Base-by-base conservation (phyloP, 1,140 invertebrate species). In the Dendroctonus valens region DNA sequence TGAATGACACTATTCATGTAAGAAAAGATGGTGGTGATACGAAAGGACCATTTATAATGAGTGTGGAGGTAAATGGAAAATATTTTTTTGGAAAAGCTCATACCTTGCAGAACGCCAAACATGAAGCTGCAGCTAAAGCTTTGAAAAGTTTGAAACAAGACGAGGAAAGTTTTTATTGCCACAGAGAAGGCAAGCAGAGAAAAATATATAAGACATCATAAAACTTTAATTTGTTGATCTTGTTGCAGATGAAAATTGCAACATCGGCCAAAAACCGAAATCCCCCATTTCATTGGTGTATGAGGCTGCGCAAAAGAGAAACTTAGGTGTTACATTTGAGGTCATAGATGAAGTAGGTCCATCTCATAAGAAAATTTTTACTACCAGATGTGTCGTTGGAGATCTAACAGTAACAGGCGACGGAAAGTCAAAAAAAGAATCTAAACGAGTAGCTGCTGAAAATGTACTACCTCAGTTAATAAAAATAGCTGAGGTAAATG, bases 341-440 rank as follows among this genome's bases (percentile, higher is more conserved):
- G 59, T 74, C 39, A 57, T 73, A 14, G 58, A 68, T 37, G 71
- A 75, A 59, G 51, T 52, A 15, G 73, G 73, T 5, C 70, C 68
- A 14, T 41, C 69, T 41, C 75, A 76, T 48, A 69, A 74, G 54
- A 75, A 69, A 61, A 55, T 49, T 7, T 76, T 75, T 41, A 59
- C 63, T 9, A 75, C 69, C 5, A 58, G 62, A 57, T 76, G 75
- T 50, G 59, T 38, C 48, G 55, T 73, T 40, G 73, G 72, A 7
- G 54, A 70, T 64, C 61, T 73, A 38, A 50, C 53, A 49, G 53
- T 65, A 7, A 68, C 60, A 40, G 75, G 70, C 6, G 49, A 60
- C 54, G 75, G 75, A 7, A 71, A 58, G 54, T 76, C 75, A 6
- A 76, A 76, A 63, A 75, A 75, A 49, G 69, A 73, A 61, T 69